phyloP scores from a whole-genome alignment of 2,888 invertebrate genomes.

The Melanchra persicariae region DNA sequence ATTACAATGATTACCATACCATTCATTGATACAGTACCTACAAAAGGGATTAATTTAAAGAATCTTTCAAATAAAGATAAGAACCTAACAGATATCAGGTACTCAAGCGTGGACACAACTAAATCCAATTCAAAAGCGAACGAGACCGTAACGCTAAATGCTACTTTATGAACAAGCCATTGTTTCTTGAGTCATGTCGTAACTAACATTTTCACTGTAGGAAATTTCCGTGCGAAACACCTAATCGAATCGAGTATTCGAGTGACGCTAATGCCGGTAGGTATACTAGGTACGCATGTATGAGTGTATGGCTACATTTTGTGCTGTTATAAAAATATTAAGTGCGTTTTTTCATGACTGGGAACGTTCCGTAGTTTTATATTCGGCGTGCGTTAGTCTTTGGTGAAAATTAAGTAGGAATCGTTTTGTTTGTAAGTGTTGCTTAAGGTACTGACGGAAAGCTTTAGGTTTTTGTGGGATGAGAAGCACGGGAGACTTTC shows the following conservation, averaged over 20 bases:
- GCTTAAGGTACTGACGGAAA: neutral
- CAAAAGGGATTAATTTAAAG: neutral
- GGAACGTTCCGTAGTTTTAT: constrained; percentile 27
- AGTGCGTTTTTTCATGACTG: constrained; percentile 24
- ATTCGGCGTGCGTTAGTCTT: neutral
- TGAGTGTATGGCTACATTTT: constrained; percentile 21
- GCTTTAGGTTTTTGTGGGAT: neutral
- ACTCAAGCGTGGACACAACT: constrained; percentile 25
- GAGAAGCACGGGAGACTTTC: too few relatives aligned
- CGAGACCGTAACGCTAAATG: constrained; percentile 51
- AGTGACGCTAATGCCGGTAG: constrained; percentile 32
- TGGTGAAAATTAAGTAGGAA: neutral
- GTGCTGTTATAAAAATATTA: constrained; percentile 34
- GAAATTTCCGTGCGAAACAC: constrained; percentile 64
- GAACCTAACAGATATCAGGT: constrained; percentile 5
- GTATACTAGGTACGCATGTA: constrained; percentile 19
- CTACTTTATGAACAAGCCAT: constrained; percentile 57
- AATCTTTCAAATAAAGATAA: neutral
- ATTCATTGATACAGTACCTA: neutral
- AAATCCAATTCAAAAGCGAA: constrained; percentile 47
- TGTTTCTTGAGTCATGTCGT: constrained; percentile 56
- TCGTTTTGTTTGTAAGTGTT: neutral
- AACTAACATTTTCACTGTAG: constrained; percentile 55
- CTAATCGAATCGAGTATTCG: constrained; percentile 40
- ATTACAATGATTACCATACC: too few relatives aligned